Evolutionary conservation across 2,797 vertebrate species (phyloP).

Genomic region (Adrianichthys oophorus): DNA sequence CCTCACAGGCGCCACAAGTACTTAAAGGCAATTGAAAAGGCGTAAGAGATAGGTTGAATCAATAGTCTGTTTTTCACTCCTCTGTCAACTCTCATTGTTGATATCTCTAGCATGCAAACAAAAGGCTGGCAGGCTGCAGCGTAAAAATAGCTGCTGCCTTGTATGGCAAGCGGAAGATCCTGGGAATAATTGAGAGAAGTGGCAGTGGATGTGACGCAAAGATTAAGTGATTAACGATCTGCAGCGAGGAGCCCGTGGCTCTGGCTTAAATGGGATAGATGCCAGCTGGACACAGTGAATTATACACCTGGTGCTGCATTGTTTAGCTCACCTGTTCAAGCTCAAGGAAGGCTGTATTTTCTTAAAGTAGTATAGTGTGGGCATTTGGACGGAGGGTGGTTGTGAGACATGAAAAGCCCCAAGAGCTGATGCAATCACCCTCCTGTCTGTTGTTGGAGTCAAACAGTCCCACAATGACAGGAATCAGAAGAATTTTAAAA

Average conservation of each 20-base stretch:
- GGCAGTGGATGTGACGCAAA: slow-evolving; percentile 60
- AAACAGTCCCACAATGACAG: slow-evolving; percentile 38
- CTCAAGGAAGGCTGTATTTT: slow-evolving; percentile 52
- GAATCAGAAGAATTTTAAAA: slow-evolving; percentile 47
- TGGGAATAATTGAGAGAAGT: slow-evolving; percentile 68
- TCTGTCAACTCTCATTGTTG: slow-evolving; percentile 63
- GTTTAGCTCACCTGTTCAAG: slow-evolving; percentile 60
- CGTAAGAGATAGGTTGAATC: slow-evolving; percentile 69
- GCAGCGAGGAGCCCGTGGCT: slow-evolving; percentile 41
- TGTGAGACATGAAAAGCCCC: slow-evolving; percentile 13
- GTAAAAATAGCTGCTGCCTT: slow-evolving; percentile 61
- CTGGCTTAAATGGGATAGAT: slow-evolving; percentile 53
- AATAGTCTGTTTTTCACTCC: slow-evolving; percentile 55
- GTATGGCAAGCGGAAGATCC: slow-evolving; percentile 46
- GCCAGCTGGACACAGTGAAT: slow-evolving; percentile 50
- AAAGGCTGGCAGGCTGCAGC: slow-evolving; percentile 54
- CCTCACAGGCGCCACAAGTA: slow-evolving; percentile 52
- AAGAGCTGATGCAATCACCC: slow-evolving; percentile 42
- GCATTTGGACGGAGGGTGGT: slow-evolving; percentile 31
- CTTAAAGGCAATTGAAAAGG: slow-evolving; percentile 64
- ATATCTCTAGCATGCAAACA: slow-evolving; percentile 55
- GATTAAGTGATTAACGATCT: slow-evolving; percentile 71
- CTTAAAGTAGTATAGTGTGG: slow-evolving; percentile 39
- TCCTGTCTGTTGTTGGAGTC: slow-evolving; percentile 34
- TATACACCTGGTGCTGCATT: slow-evolving; percentile 33